Conservation (phyloP, 2,113 vertebrate genomes). For the Amphiprion ocellaris region DNA sequence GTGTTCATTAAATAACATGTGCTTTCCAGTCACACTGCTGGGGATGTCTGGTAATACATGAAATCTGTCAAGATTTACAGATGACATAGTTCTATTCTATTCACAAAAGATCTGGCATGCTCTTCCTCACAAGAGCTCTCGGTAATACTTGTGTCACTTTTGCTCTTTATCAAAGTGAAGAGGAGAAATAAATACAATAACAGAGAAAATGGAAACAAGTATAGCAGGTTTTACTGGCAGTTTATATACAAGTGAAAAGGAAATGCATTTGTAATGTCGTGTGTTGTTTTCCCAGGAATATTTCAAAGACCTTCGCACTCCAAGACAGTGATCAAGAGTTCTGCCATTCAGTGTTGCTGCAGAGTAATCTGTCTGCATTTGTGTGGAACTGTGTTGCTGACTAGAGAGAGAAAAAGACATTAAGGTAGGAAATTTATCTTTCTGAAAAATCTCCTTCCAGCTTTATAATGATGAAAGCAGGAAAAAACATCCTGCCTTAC, state of each 20-base stretch:
- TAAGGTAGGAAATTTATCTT: slow-evolving; percentile 53
- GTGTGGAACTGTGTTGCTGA: slow-evolving; percentile 43
- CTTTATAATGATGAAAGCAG: slow-evolving; percentile 43
- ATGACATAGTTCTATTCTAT: background rate
- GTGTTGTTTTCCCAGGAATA: slow-evolving; percentile 21
- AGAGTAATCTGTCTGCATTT: slow-evolving; percentile 61
- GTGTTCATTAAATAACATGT: background rate
- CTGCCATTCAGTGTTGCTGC: slow-evolving; percentile 48
- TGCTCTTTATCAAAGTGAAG: background rate
- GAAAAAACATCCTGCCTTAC: slow-evolving; percentile 22
- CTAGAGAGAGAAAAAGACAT: slow-evolving; percentile 41
- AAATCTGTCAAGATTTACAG: background rate
- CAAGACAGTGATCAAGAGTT: slow-evolving; percentile 63
- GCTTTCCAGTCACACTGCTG: slow-evolving; percentile 7
- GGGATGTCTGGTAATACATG: background rate
- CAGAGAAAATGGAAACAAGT: background rate
- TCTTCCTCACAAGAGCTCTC: background rate
- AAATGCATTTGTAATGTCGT: slow-evolving; percentile 28
- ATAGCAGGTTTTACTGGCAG: background rate
- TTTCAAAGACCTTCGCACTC: slow-evolving; percentile 47
- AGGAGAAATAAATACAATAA: no score
- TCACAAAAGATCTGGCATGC: background rate
- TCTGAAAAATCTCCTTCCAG: slow-evolving; percentile 48
- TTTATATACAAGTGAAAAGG: slow-evolving; percentile 11
- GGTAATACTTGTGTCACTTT: background rate